Evolutionary conservation across 2,888 invertebrate genomes (phyloP).

Genomic region (Zygogramma bicolorata): DNA sequence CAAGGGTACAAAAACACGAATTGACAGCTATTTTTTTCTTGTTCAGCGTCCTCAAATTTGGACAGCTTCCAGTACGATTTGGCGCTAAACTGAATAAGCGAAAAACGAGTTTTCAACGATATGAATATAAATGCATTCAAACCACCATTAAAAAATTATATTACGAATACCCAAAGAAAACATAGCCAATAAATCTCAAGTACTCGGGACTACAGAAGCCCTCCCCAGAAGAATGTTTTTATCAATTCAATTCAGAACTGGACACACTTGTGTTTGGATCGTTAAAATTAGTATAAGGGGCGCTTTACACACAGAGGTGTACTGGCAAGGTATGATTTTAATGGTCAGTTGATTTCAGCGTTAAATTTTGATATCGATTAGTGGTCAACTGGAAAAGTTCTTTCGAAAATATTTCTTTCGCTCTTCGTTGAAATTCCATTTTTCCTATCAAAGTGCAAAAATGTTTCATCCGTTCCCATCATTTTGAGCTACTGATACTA

Average conservation of each 20-base stretch:
- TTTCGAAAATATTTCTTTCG: too few species aligned
- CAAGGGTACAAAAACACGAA: too few species aligned
- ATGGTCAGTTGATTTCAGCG: neutral
- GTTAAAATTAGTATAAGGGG: conserved; percentile 38
- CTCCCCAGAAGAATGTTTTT: conserved; percentile 13
- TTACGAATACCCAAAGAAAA: conserved; percentile 15
- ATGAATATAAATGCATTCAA: conserved; percentile 5
- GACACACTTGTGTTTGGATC: conserved; percentile 31
- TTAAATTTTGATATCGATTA: too few species aligned
- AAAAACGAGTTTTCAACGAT: conserved; percentile 13
- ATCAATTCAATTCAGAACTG: conserved; percentile 25
- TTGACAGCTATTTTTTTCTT: too few species aligned
- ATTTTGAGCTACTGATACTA: too few species aligned
- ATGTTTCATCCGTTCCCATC: too few species aligned
- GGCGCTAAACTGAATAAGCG: neutral
- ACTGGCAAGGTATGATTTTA: neutral
- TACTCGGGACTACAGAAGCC: neutral
- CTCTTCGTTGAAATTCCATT: too few species aligned
- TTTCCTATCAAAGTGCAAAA: too few species aligned
- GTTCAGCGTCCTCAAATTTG: too few species aligned
- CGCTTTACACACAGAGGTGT: neutral
- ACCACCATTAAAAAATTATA: conserved; percentile 17
- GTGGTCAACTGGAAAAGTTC: too few species aligned
- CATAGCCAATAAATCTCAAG: conserved; percentile 21
- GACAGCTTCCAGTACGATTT: neutral